Conservation (phyloP, 2,888 invertebrate genomes). For the Dorcus hopei region DNA sequence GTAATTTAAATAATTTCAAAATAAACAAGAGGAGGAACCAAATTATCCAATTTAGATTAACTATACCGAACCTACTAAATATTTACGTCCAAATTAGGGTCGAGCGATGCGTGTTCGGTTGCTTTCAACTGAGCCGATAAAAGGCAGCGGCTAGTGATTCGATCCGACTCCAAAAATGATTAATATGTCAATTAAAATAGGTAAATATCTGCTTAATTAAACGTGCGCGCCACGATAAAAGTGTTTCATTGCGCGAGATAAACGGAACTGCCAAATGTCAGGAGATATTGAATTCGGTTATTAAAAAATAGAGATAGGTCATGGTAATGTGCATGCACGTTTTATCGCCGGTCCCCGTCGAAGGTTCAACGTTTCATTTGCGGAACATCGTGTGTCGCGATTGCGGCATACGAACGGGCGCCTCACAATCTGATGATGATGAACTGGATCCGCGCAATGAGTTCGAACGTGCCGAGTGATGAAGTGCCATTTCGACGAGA, state of each 20-base stretch:
- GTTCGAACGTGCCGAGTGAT: too few relatives aligned
- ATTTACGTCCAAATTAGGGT: too few relatives aligned
- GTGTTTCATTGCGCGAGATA: conserved; percentile 19
- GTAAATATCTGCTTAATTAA: conserved; percentile 18
- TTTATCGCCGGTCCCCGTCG: neutral
- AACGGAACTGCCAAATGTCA: conserved; percentile 20
- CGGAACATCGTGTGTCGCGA: neutral
- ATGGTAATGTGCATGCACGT: neutral
- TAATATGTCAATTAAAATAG: conserved; percentile 19
- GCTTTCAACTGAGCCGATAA: too few relatives aligned
- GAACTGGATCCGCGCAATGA: too few relatives aligned
- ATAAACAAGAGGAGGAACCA: too few relatives aligned
- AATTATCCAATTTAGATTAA: too few relatives aligned
- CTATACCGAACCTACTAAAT: too few relatives aligned
- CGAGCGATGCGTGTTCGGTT: too few relatives aligned
- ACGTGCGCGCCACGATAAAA: conserved; percentile 12
- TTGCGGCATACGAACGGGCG: neutral
- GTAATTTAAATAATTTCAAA: too few relatives aligned
- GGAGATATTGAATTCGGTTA: conserved; percentile 19
- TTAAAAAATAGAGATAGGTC: conserved; percentile 18
- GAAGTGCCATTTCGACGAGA: too few relatives aligned
- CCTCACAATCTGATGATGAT: too few relatives aligned
- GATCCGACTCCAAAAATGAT: conserved; percentile 10
- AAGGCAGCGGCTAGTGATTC: too few relatives aligned
- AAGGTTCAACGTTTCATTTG: conserved; percentile 1